Percentiles rank a stretch among this genome's conserved stretches.
These are phyloP conservation scores for Nylanderia fulva DNA, from an alignment of 1,140 invertebrate genomes.

Conservation along the genomic window DNA sequence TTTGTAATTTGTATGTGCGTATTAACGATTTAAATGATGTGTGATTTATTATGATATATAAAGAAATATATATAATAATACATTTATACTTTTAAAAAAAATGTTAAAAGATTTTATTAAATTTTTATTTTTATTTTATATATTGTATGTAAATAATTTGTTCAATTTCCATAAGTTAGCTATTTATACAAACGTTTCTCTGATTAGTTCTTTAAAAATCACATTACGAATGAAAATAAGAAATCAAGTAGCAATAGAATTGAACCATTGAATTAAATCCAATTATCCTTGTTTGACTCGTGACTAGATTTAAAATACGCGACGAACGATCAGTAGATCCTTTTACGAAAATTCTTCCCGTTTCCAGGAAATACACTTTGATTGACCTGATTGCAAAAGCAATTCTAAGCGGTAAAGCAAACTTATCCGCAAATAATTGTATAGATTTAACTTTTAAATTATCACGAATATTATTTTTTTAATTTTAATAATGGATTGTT, in stretches of 20 bases:
- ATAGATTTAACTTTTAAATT: neutral
- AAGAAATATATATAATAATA: neutral
- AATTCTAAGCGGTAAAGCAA: too few species aligned
- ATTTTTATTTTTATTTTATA: neutral
- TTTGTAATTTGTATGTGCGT: neutral
- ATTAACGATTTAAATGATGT: neutral
- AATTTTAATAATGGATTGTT: neutral
- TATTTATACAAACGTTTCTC: conserved; percentile 1
- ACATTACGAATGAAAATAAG: conserved; percentile 31
- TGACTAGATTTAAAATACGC: conserved; percentile 22
- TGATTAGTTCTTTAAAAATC: neutral
- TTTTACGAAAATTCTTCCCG: neutral
- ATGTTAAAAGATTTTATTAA: neutral
- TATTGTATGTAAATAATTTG: neutral
- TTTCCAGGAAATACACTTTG: conserved; percentile 26
- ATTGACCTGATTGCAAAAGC: conserved; percentile 1
- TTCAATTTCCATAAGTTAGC: neutral
- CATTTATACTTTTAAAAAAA: neutral
- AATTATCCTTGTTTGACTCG: conserved; percentile 19
- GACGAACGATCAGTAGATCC: conserved; percentile 11
- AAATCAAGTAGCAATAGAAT: conserved; percentile 24
- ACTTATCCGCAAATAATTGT: neutral
- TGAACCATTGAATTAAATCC: conserved; percentile 35
- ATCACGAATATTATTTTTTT: neutral
- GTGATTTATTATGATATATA: too few species aligned